Evolutionary conservation across 2,888 invertebrate species (phyloP), one percentile per base, ranked within the genome.

Genomic region (Brachycybe producta): DNA sequence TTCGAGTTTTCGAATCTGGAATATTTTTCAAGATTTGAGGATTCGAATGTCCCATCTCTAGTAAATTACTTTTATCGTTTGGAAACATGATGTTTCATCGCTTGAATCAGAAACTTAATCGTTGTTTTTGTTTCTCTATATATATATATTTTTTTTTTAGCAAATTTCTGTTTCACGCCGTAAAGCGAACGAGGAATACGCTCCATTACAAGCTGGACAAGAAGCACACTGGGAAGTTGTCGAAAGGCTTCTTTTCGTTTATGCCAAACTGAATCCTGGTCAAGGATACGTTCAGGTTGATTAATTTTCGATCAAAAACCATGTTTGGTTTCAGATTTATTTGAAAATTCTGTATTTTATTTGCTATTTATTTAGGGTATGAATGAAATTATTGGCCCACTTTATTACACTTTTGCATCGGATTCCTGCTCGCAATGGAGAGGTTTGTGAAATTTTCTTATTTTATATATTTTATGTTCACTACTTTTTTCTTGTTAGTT

Each of bases 181-280:
- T 62, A 81, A 81, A 60, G 83, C 82, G n/a, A 69, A 69, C 5
- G 81, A 83, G 57, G 85, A 84, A 67, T 90, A 88, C 64, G 80
- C 78, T 1, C 84, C 86, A 0, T 75, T 94, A 68, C 78, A 82
- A 11, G 86, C 87, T 61, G 92, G 92, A 15, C 80, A 83, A 59
- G 94, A 97, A 68, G 92, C 92, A 0, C 95, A 97, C 65, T 97
- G 97, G 97, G 95, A 98, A 70, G 94, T 97, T 3, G 86, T 94
- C 0, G 94, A 98, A 66, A 74, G 98, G 54, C 90, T 98, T 67
- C 73, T 98, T 52, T 98, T 98, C 70, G 75, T 98, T 0, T 99
- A 97, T 67, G 92, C 94, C 0, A 98, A 98, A 71, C 74, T 97
- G 13, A 98, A 98, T 73, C 92, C 95, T 0, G 97, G 97, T 0